Evolutionary conservation across 1,140 invertebrate species (phyloP).

Genomic region (Thaumatotibia leucotreta): DNA sequence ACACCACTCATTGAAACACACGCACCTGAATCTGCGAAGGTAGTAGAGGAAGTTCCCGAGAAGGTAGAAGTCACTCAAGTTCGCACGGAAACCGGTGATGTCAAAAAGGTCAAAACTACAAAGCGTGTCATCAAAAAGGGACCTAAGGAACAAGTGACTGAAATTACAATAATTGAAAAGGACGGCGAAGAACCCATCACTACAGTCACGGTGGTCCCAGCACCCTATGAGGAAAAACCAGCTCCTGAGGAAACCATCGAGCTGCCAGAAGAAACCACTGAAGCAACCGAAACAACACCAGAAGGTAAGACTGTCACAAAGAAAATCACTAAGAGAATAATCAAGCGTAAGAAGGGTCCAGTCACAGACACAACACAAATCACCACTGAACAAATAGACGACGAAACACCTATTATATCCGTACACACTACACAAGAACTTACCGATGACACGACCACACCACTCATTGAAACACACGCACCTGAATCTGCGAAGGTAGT

Average conservation of each 20-base stretch:
- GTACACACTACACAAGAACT: constrained; percentile 16
- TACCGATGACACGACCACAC: constrained; percentile 9
- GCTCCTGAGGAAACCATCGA: not conserved
- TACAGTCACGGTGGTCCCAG: not conserved
- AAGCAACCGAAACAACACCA: not conserved
- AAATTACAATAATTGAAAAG: not conserved
- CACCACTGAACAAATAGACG: constrained; percentile 34
- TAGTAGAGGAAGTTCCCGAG: constrained; percentile 25
- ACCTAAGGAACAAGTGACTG: not conserved
- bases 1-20: constrained; percentile 17
- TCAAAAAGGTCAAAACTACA: not conserved
- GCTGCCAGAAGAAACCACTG: constrained; percentile 7
- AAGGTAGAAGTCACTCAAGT: constrained; percentile 29
- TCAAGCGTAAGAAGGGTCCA: constrained; percentile 21
- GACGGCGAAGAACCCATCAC: not conserved
- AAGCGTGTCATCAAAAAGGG: not conserved
- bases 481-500: not conserved
- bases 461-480: not conserved
- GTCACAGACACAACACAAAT: constrained; percentile 32
- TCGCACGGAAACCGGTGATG: constrained; percentile 18
- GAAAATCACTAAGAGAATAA: not conserved
- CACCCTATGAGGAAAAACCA: not conserved
- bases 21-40: constrained; percentile 12
- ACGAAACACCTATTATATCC: constrained; percentile 22
- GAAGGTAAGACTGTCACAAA: not conserved